A percentile compares a stretch with the other conserved stretches of the same genome.
Conservation (phyloP, 23 tunicate species). For the Halocynthia aurantium region DNA sequence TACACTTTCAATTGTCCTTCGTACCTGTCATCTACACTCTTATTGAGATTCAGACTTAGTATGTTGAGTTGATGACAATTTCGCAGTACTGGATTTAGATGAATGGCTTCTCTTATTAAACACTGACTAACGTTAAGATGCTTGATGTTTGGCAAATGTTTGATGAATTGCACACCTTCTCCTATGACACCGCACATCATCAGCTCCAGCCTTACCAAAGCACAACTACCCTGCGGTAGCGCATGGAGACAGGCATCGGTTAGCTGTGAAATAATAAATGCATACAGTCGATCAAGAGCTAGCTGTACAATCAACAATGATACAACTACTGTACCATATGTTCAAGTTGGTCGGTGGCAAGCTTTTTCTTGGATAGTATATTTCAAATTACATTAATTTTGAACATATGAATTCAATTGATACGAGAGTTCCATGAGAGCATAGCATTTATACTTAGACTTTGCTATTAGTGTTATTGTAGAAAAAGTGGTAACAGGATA, state of each 20-base stretch:
- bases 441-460: too few relatives aligned
- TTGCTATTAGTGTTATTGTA: too few relatives aligned
- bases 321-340: too few relatives aligned
- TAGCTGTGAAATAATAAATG: background rate
- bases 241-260: conserved; percentile 11
- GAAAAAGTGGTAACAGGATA: too few relatives aligned
- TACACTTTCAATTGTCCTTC: background rate
- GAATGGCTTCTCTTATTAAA: background rate
- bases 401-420: too few relatives aligned
- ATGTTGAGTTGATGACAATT: background rate
- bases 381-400: too few relatives aligned
- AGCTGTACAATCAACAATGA: too few relatives aligned
- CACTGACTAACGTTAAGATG: conserved; percentile 15
- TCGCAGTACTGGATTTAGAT: conserved; percentile 2
- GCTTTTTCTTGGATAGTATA: too few relatives aligned
- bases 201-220: background rate
- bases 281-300: too few relatives aligned
- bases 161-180: background rate
- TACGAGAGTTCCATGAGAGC: too few relatives aligned
- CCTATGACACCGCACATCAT: conserved; percentile 5
- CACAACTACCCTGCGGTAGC: conserved; percentile 5
- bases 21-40: conserved; percentile 8
- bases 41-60: conserved; percentile 9
- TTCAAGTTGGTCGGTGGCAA: too few relatives aligned
- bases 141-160: background rate